Evolutionary conservation across 1,140 invertebrate species (phyloP), one percentile per base, ranked within the genome.

Genomic region (Lepidotrigona ventralis): DNA sequence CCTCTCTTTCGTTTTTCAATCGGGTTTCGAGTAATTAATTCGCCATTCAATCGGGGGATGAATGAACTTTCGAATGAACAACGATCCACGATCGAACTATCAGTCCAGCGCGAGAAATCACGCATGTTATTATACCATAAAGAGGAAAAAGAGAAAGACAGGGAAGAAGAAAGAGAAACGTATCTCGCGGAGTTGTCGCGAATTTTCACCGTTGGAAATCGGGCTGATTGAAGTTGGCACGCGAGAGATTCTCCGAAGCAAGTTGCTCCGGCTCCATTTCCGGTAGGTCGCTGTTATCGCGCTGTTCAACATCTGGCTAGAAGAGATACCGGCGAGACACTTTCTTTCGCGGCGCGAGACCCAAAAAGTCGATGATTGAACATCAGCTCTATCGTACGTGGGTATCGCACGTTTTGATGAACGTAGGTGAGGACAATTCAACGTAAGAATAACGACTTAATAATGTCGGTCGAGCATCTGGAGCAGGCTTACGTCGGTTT

Each of bases 351-450:
- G 26, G 0, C 26, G 12, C 39, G 58, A 72, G 68, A 79, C 58
- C 76, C 46, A 83, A 56, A 83, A 83, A 79, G 70, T 72, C 86
- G 85, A 84, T 78, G 26, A 64, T 64, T 71, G 80, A 26, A 29
- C 53, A 46, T 46, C 39, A 46, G 23, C 33, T 15, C 15, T 39
- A 53, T 56, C 64, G 56, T 75, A 80, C 53, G 76, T 86, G 73
- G 86, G 81, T 79, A n/a, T n/a, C n/a, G n/a, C n/a, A 83, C 64
- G 60, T 66, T 86, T 88, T 83, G 39, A 85, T 80, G 74, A 86
- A 85, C 81, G 84, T 85, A 79, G 84, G 87, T 88, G 83, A 64
- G 26, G 68, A 84, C 74, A 79, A 83, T 80, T 77, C 78, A 71
- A 56, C 69, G 54, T 29, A 39, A 79, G 72, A 46, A 46, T 46